phyloP scores from a whole-genome alignment of 2,797 vertebrate genomes.

The Rousettus madagascariensis region DNA sequence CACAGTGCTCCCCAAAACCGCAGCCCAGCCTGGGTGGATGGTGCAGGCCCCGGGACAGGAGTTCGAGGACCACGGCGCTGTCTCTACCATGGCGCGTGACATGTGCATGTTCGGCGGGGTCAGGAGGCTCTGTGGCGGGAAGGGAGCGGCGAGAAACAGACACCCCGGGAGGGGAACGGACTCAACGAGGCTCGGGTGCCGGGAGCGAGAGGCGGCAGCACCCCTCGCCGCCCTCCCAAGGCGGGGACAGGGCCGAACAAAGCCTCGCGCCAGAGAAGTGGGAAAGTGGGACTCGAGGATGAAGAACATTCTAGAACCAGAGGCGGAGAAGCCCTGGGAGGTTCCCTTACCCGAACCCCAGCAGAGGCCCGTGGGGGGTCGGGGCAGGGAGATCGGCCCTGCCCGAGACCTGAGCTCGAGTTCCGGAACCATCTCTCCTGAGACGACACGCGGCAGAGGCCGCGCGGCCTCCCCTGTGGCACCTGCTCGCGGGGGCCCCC shows the following conservation, averaged over 20 bases:
- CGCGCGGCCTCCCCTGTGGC: no score
- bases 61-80: background rate
- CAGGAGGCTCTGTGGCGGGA: background rate
- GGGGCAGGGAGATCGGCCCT: background rate
- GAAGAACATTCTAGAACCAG: constrained; percentile 9
- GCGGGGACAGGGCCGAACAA: background rate
- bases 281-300: background rate
- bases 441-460: accelerated
- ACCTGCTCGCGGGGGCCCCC: no score
- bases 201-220: background rate
- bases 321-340: background rate
- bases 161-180: background rate
- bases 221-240: background rate
- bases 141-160: background rate
- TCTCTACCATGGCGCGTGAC: background rate
- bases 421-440: background rate
- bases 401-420: background rate
- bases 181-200: background rate
- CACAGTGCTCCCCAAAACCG: background rate
- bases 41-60: accelerated
- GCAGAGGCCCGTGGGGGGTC: background rate
- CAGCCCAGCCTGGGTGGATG: background rate
- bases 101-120: accelerated
- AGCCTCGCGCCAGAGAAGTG: background rate
- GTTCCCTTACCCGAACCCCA: background rate